Evolutionary conservation across 2,797 vertebrate species (phyloP), one percentile per base, ranked within the genome.

Genomic region (Catamblyrhynchus diadema): DNA sequence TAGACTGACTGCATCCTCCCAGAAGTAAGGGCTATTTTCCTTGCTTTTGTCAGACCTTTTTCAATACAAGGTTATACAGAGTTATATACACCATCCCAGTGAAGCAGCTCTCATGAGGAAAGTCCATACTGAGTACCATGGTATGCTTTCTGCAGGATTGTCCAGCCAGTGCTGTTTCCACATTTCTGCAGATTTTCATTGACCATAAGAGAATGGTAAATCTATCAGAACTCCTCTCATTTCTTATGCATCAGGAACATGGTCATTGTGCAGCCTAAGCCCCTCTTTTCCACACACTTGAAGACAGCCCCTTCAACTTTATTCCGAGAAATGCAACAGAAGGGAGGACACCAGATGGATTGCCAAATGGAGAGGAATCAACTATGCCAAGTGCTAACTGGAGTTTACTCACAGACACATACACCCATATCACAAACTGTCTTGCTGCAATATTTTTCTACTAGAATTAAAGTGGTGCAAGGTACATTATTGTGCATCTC

Each of bases 351-450:
- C 71, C 88, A 93, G 90, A 89, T 82, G 91, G 94, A 69, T 88
- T 94, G 65, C 81, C 91, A 96, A 97, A 93, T 93, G 75, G 81
- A 81, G 84, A 83, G 69, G 72, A 80, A 74, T 78, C 44, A 57
- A 71, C 50, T 21, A 41, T 78, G 91, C 84, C 88, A 95, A 89
- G 65, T 61, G 69, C 61, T 94, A 42, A 82, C 74, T 80, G 61
- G 86, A 91, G 72, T 97, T 97, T 93, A 93, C 57, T 95, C 89
- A 66, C 78, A 92, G 86, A 82, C 64, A 85, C 64, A 64, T 80
- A 69, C 48, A 1, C 59, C 67, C 79, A 3, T 70, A 39, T 64
- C 79, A 64, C 93, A 92, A 91, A 91, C 81, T 85, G 67, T 53
- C 67, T 80, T 14, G 1, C 37, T 54, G 83, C 30, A 82, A 42